These are phyloP conservation scores for Lymantria monacha DNA, from an alignment of 2,888 invertebrate genomes.

Conservation along the genomic window DNA sequence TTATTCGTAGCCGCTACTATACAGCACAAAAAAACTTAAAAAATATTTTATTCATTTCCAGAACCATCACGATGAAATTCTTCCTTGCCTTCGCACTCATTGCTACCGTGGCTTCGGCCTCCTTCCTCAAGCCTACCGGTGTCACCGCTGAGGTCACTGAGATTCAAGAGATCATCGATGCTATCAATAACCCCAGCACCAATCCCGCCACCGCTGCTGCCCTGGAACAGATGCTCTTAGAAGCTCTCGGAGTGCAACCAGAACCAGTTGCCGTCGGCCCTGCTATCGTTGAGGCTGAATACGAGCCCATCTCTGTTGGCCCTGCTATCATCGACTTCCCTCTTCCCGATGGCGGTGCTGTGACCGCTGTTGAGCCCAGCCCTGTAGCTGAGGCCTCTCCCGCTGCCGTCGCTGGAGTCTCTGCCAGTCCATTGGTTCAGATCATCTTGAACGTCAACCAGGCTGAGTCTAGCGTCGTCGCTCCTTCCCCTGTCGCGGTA, in stretches of 20 bases:
- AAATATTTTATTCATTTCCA: neutral
- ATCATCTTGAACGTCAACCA: slow-evolving; percentile 43
- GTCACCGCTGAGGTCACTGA: slow-evolving; percentile 12
- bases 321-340: slow-evolving; percentile 26
- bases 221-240: slow-evolving; percentile 26
- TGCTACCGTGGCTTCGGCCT: slow-evolving; percentile 42
- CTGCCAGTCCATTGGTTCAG: slow-evolving; percentile 34
- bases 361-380: neutral
- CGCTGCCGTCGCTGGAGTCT: slow-evolving; percentile 14
- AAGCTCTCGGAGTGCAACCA: slow-evolving; percentile 8
- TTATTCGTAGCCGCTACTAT: no score
- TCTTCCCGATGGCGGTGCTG: slow-evolving; percentile 10
- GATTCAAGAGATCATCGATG: slow-evolving; percentile 24
- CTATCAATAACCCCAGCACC: slow-evolving; percentile 25
- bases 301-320: slow-evolving; percentile 18
- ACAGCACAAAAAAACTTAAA: no score
- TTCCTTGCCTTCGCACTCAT: slow-evolving; percentile 45
- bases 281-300: slow-evolving; percentile 20
- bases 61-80: slow-evolving; percentile 44
- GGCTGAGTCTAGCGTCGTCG: slow-evolving; percentile 10
- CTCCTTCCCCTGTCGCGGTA: slow-evolving; percentile 1
- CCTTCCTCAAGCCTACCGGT: slow-evolving; percentile 19
- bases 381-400: neutral
- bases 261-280: slow-evolving; percentile 17
- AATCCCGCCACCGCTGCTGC: slow-evolving; percentile 31